phyloP scores from a whole-genome alignment of 2,888 invertebrate genomes.

The Ectobius pallidus region DNA sequence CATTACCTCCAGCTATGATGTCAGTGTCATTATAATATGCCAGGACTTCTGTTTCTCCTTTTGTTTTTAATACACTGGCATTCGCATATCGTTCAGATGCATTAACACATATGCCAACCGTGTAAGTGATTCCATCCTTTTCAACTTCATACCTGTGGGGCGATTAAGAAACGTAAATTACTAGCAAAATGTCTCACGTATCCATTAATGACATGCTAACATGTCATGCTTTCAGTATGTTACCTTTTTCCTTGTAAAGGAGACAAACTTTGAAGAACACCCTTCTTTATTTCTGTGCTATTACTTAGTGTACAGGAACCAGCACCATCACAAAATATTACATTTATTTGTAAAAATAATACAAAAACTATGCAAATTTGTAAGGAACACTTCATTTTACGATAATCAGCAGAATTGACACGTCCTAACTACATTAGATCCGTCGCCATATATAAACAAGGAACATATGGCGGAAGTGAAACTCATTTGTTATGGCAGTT shows the following conservation, averaged over 20 bases:
- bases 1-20: constrained; percentile 18
- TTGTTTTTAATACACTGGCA: background rate
- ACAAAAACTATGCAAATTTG: background rate
- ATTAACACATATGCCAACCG: background rate
- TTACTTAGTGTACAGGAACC: constrained; percentile 3
- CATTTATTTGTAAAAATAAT: background rate
- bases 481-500: background rate
- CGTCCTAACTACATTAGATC: too few species aligned
- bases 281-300: background rate
- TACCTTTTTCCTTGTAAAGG: constrained; percentile 19
- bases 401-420: background rate
- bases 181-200: background rate
- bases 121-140: background rate
- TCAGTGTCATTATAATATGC: constrained; percentile 20
- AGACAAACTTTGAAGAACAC: background rate
- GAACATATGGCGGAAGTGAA: background rate
- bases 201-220: too few species aligned
- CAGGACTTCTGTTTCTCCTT: background rate
- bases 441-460: constrained; percentile 22
- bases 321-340: background rate
- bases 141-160: constrained; percentile 14
- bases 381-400: too few species aligned
- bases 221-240: background rate
- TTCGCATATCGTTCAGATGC: background rate
- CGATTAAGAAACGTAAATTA: background rate